Evolutionary conservation across 2,888 invertebrate genomes (phyloP).

Genomic region (Gastracanthus pulcherrimus): DNA sequence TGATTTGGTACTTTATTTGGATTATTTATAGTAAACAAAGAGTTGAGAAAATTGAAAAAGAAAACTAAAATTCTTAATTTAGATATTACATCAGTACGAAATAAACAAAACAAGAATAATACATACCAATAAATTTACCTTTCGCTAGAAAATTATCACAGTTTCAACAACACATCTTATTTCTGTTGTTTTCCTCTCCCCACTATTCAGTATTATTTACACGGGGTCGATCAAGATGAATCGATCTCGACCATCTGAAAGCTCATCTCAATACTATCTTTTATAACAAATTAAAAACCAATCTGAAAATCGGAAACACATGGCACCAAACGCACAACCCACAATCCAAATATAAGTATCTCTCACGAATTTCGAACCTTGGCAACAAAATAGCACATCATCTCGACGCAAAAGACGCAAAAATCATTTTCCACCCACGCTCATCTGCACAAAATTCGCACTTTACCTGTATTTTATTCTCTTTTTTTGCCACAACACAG

Average conservation of each 20-base stretch:
- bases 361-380: too few relatives aligned
- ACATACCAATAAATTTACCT: conserved; percentile 7
- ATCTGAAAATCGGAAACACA: background rate
- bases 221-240: background rate
- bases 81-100: background rate
- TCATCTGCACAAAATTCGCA: background rate
- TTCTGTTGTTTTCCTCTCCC: background rate
- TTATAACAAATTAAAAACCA: too few relatives aligned
- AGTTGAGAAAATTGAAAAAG: too few relatives aligned
- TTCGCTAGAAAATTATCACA: conserved; percentile 1
- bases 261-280: background rate
- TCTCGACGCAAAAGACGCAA: background rate
- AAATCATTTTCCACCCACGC: background rate
- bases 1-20: too few relatives aligned
- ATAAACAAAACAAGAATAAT: too few relatives aligned
- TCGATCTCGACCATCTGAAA: conserved; percentile 12
- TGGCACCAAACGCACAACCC: background rate
- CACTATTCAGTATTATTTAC: background rate
- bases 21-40: too few relatives aligned
- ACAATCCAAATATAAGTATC: too few relatives aligned
- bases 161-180: background rate
- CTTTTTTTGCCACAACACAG: background rate
- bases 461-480: too few relatives aligned
- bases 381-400: too few relatives aligned
- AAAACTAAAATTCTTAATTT: too few relatives aligned